phyloP scores from a whole-genome alignment of 2,888 invertebrate species.

The Xestia rhomboidea region DNA sequence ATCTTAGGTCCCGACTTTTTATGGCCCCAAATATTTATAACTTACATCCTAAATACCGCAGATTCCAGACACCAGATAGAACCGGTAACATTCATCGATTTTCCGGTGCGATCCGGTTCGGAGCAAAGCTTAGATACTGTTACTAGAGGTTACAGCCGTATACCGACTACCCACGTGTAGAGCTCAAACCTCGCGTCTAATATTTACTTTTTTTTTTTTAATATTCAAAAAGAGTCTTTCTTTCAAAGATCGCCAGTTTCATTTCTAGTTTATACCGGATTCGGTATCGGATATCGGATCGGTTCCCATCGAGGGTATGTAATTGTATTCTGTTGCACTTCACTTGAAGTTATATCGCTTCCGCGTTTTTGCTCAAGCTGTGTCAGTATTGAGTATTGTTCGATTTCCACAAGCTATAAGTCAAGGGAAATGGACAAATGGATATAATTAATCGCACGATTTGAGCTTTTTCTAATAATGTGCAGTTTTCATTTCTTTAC shows the following conservation, averaged over 20 bases:
- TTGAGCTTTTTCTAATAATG: neutral
- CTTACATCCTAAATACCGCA: constrained; percentile 13
- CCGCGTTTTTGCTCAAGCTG: constrained; percentile 5
- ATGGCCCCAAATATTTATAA: constrained; percentile 25
- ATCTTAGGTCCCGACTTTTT: constrained; percentile 18
- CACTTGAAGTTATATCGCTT: constrained; percentile 28
- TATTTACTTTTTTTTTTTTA: neutral
- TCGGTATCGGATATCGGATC: too few relatives aligned
- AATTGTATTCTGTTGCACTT: constrained; percentile 40
- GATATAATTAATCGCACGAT: neutral
- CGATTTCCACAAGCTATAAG: constrained; percentile 12
- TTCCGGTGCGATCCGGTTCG: constrained; percentile 34
- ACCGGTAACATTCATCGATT: constrained; percentile 42
- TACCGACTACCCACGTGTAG: neutral
- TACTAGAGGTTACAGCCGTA: constrained; percentile 22
- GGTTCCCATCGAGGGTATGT: neutral
- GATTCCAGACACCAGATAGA: constrained; percentile 26
- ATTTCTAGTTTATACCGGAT: neutral
- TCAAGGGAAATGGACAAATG: neutral
- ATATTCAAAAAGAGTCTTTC: neutral
- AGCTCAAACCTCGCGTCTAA: neutral
- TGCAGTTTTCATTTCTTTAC: neutral
- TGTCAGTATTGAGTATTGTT: constrained; percentile 35
- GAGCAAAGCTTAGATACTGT: constrained; percentile 24
- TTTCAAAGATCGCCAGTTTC: neutral